Evolutionary conservation across 1,140 invertebrate genomes (phyloP).

Genomic region (Mamestra configurata): DNA sequence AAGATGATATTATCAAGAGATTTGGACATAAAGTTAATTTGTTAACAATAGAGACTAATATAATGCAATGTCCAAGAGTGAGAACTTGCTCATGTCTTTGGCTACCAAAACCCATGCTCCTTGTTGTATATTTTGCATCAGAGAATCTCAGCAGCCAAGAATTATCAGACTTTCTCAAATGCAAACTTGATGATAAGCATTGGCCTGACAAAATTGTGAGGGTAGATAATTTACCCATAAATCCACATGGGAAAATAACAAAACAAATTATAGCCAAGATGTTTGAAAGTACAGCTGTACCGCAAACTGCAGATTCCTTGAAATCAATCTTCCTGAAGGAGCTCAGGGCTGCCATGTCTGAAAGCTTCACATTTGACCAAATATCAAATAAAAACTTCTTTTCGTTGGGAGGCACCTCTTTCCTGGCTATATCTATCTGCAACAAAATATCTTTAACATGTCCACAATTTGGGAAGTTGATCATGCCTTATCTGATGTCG

Average conservation of each 20-base stretch:
- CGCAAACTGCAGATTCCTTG: constrained; percentile 62
- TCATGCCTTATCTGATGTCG: constrained; percentile 74
- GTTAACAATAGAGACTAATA: constrained; percentile 88
- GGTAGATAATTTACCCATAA: constrained; percentile 88
- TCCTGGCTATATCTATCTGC: constrained; percentile 76
- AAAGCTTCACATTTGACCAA: constrained; percentile 81
- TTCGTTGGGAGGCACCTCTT: constrained; percentile 79
- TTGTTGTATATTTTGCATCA: constrained; percentile 88
- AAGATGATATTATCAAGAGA: constrained; percentile 92
- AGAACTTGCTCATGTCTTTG: constrained; percentile 87
- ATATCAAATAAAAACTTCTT: constrained; percentile 78
- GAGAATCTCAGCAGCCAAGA: constrained; percentile 75
- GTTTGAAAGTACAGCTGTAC: constrained; percentile 65
- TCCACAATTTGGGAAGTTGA: constrained; percentile 73
- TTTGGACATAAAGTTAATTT: constrained; percentile 92
- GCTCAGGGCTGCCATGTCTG: constrained; percentile 66
- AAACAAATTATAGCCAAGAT: constrained; percentile 76
- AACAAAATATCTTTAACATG: constrained; percentile 73
- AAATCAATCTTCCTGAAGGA: constrained; percentile 70
- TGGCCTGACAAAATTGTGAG: constrained; percentile 88
- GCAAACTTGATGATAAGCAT: constrained; percentile 83
- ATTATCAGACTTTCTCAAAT: constrained; percentile 79
- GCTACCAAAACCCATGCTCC: constrained; percentile 82
- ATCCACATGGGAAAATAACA: constrained; percentile 89
- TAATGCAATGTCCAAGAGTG: constrained; percentile 83